phyloP scores from a whole-genome alignment of 2,797 vertebrate genomes.

The Loris lydekkerianus region DNA sequence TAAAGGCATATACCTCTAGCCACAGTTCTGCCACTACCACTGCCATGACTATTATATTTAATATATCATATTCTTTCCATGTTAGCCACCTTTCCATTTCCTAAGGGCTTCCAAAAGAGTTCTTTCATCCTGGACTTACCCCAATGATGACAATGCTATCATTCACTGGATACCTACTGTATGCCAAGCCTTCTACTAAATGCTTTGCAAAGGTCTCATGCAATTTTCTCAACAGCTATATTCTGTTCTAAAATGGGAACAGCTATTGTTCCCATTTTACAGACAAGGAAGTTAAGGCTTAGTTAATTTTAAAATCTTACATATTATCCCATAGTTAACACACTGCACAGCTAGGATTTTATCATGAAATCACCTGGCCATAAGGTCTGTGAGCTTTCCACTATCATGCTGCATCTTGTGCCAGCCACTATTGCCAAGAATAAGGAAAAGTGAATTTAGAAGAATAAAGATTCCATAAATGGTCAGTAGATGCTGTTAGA shows the following conservation, averaged over 20 bases:
- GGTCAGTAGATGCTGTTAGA: background rate
- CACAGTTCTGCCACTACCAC: background rate
- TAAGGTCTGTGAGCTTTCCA: conserved; percentile 16
- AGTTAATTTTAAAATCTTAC: background rate
- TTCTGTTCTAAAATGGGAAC: background rate
- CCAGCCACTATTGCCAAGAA: conserved; percentile 7
- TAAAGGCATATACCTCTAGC: conserved; percentile 34
- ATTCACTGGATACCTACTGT: background rate
- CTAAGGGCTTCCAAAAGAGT: conserved; percentile 39
- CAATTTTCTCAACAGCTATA: conserved; percentile 29
- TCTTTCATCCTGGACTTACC: conserved; percentile 14
- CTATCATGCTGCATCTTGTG: background rate
- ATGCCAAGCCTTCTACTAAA: background rate
- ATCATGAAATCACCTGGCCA: conserved; percentile 18
- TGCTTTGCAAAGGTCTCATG: conserved; percentile 51
- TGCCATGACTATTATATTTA: background rate
- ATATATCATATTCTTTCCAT: background rate
- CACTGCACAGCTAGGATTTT: conserved; percentile 16
- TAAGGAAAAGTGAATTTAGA: conserved; percentile 49
- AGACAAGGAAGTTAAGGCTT: conserved; percentile 15
- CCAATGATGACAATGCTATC: conserved; percentile 24
- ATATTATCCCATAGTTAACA: background rate
- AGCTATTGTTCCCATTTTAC: conserved; percentile 6
- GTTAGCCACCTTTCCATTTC: conserved; percentile 10
- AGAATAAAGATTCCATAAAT: conserved; percentile 10